Evolutionary conservation across 2,888 invertebrate species (phyloP).

Genomic region (Temnothorax ravouxi): DNA sequence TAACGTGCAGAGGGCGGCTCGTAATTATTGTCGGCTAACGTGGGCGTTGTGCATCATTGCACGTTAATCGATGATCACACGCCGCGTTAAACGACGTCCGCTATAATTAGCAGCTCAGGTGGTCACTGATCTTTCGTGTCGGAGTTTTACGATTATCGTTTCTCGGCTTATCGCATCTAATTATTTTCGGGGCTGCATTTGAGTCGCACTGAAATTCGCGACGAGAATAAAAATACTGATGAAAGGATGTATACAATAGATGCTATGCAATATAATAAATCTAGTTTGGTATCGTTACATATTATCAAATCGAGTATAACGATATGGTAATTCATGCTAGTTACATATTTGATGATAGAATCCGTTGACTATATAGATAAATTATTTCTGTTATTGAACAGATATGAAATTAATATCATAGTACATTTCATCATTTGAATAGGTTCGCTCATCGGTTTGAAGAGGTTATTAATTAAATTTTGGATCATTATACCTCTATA

Average conservation of each 20-base stretch:
- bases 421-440: slow-evolving; percentile 46
- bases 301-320: slow-evolving; percentile 1
- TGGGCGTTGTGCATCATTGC: slow-evolving; percentile 51
- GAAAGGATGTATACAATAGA: background rate
- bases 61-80: slow-evolving; percentile 56
- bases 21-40: slow-evolving; percentile 55
- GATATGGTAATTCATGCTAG: background rate
- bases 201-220: background rate
- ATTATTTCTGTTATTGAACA: background rate
- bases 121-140: slow-evolving; percentile 32
- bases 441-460: background rate
- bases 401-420: slow-evolving; percentile 40
- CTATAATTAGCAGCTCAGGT: slow-evolving; percentile 43
- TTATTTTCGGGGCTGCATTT: background rate
- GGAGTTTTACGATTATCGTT: slow-evolving; percentile 23
- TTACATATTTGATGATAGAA: background rate
- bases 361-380: slow-evolving; percentile 9
- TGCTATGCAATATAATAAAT: background rate
- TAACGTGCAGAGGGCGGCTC: slow-evolving; percentile 23
- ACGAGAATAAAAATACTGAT: background rate
- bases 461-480: slow-evolving; percentile 49
- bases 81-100: slow-evolving; percentile 20
- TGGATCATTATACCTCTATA: background rate
- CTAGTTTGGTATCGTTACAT: background rate
- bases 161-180: slow-evolving; percentile 17